Conservation (phyloP, 2,888 invertebrate genomes). For the Ptilodon capucinus region DNA sequence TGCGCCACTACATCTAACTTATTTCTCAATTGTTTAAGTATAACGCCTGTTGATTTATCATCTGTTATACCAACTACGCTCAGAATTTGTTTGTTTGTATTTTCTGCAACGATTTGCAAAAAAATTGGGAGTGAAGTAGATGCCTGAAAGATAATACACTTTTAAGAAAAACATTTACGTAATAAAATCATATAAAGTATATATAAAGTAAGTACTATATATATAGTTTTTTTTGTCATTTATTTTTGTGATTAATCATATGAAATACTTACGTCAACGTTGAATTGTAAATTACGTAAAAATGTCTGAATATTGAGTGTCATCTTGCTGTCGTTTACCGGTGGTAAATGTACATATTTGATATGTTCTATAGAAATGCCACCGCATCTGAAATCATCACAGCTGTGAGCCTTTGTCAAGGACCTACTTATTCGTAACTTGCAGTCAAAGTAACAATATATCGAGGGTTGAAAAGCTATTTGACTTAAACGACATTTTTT, state of each 20-base stretch:
- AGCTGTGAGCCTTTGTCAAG: not conserved
- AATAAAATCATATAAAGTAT: too few species aligned
- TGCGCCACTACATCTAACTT: slow-evolving; percentile 14
- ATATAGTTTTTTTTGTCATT: too few species aligned
- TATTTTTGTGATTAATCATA: too few species aligned
- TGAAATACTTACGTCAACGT: slow-evolving; percentile 36
- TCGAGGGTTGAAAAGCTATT: too few species aligned
- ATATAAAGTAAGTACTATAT: not conserved
- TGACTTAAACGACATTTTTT: too few species aligned
- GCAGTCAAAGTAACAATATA: not conserved
- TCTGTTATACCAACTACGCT: slow-evolving; percentile 27
- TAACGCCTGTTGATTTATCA: slow-evolving; percentile 3
- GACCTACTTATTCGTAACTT: not conserved
- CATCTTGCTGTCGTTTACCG: slow-evolving; percentile 14
- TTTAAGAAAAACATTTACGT: too few species aligned
- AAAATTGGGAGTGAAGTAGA: slow-evolving; percentile 28
- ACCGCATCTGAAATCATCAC: slow-evolving; percentile 45
- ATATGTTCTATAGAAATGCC: slow-evolving; percentile 47
- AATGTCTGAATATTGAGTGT: slow-evolving; percentile 38
- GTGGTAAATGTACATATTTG: slow-evolving; percentile 34
- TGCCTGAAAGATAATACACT: slow-evolving; percentile 18
- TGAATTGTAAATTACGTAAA: slow-evolving; percentile 33
- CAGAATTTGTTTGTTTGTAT: slow-evolving; percentile 28
- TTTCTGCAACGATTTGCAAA: slow-evolving; percentile 44
- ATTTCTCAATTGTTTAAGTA: slow-evolving; percentile 26